Evolutionary conservation across 2,113 vertebrate species (phyloP), one percentile per base, ranked within the genome.

Genomic region (Pachyramphus minor): DNA sequence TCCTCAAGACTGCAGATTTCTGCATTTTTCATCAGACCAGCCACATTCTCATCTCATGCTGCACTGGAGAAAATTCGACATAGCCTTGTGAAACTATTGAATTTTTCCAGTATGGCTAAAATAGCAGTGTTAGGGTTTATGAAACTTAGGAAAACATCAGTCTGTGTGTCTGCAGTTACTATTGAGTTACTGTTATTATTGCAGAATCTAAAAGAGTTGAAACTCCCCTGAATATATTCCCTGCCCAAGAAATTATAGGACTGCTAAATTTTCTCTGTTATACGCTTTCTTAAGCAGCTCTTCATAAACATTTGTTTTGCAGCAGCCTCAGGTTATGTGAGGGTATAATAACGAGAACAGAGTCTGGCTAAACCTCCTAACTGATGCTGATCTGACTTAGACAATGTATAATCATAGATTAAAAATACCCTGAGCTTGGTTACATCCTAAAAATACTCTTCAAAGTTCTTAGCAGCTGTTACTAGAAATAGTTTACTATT

Each of bases 401-500:
- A 96, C 93, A 96, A 93, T 87, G 76, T 86, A 74, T 94, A 97
- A 95, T 97, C 93, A 92, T 80, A 94, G 95, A 89, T 95, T 92
- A 93, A 95, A 95, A 96, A 94, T 95, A 96, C 71, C 42, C 89
- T 55, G 83, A 89, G 91, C 92, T 93, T 93, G 91, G 76, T 92
- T 96, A 37, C 91, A 69, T 93, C 76, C 90, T 96, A 93, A 96
- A 97, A 97, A 96, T 97, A 93, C 77, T 95, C 94, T 93, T 95
- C 90, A 92, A 90, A 96, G 92, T 93, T 96, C 89, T 95, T 93
- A 83, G 82, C 93, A 97, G 90, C 93, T 96, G 95, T 94, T 96
- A 91, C 92, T 95, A 89, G 89, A 87, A 92, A 91, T 95, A 96
- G 79, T 95, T 96, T 97, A 96, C 93, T 96, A 94, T 96, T 96